Conservation (phyloP, 2,113 vertebrate genomes). For the Baryphthengus martii region DNA sequence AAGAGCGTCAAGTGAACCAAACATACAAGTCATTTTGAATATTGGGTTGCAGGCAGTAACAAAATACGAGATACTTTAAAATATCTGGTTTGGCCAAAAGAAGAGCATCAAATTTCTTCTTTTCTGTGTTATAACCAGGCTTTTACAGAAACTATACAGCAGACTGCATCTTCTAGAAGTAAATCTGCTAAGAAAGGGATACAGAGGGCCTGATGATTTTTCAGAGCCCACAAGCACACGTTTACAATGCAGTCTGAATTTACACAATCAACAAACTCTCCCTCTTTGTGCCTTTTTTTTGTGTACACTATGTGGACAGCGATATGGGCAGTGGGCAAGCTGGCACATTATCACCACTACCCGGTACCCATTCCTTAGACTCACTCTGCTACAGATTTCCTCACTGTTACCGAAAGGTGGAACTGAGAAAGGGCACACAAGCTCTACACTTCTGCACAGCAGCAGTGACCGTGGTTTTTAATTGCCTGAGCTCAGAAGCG, state of each 20-base stretch:
- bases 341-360: background rate
- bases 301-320: fast-evolving
- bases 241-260: background rate
- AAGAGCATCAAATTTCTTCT: background rate
- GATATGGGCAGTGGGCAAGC: background rate
- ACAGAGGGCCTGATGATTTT: background rate
- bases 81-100: background rate
- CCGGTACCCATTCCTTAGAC: background rate
- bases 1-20: background rate
- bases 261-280: background rate
- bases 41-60: background rate
- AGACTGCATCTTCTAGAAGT: background rate
- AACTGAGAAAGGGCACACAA: background rate
- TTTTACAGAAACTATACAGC: background rate
- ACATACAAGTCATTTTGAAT: background rate
- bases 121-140: background rate
- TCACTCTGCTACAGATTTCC: background rate
- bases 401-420: background rate
- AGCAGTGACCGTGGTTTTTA: background rate
- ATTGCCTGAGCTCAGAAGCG: background rate
- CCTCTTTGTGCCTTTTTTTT: background rate
- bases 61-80: background rate
- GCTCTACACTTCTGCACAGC: background rate
- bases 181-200: background rate
- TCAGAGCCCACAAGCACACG: background rate